Conservation (phyloP, 2,797 vertebrate genomes). For the Knipowitschia caucasica region DNA sequence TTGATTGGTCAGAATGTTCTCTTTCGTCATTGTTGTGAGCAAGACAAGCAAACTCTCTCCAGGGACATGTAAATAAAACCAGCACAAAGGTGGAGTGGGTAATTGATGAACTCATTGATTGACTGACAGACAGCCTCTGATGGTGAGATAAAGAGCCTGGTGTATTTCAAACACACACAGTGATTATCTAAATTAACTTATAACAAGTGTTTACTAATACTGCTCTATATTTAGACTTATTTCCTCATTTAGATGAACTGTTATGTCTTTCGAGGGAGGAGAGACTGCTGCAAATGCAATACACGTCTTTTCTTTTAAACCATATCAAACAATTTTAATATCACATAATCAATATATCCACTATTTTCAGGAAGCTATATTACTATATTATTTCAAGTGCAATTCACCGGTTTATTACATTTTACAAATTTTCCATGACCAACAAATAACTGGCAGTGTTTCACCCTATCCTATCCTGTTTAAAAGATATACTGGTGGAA, state of each 20-base stretch:
- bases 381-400: not conserved
- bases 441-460: not conserved
- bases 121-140: conserved; percentile 5
- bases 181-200: conserved; percentile 2
- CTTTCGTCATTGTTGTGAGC: not conserved
- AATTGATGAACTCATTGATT: conserved; percentile 14
- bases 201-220: conserved; percentile 26
- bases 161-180: conserved; percentile 2
- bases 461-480: not conserved
- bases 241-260: not conserved
- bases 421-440: not conserved
- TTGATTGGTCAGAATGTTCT: conserved; percentile 25
- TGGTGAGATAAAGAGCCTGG: not conserved
- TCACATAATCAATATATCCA: too few species aligned
- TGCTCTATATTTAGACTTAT: not conserved
- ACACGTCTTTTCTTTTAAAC: not conserved
- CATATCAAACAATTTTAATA: not conserved
- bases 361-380: not conserved
- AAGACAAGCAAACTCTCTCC: conserved; percentile 1
- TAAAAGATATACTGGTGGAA: not conserved
- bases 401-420: not conserved
- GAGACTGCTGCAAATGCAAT: not conserved
- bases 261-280: not conserved
- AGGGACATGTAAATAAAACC: not conserved
- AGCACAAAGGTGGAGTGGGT: not conserved